Evolutionary conservation across 2,113 vertebrate species (phyloP), one percentile per base, ranked within the genome.

Genomic region (Silurus meridionalis): DNA sequence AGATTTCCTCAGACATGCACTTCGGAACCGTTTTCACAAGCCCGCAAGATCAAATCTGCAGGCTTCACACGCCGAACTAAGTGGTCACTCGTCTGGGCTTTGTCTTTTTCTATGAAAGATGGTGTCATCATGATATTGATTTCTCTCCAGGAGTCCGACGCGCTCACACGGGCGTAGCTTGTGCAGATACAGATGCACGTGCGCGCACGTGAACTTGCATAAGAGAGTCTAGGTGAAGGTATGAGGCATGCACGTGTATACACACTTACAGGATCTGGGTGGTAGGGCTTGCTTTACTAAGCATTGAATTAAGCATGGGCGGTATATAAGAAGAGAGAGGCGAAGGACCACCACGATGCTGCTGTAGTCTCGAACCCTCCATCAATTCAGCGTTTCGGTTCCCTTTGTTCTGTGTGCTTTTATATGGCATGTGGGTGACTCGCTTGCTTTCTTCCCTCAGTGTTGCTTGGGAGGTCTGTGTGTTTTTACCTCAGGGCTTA

Each of bases 271-370:
- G n/a, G 28, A 28, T 46, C 60, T 64, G 57, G 5, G 61, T 80
- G 48, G 1, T 66, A n/a, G 6, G 25, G 61, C 14, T 25, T 53
- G 81, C 61, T 82, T 52, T 63, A 92, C 90, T 77, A 79, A 90
- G 85, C 46, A 37, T 88, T 86, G 86, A 91, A 91, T 92, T 89
- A 67, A 83, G 86, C n/a, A 25, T n/a, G 86, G 87, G 81, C 80
- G 80, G 82, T n/a, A 28, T 69, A 23, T 87, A 67, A 77, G 74
- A 85, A 91, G 77, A 78, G 84, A 52, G 82, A 79, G 78, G 84
- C 79, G 84, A 80, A 90, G 88, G 15, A 71, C 5, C 14, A 46
- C 10, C 52, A 19, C n/a, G 55, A 11, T 46, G 23, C 7, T 14
- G 48, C 28, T 19, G 61, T 8, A 14, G 50, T 67, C 63, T 55